phyloP scores from a whole-genome alignment of 2,113 vertebrate species.

The Eclectus roratus region DNA sequence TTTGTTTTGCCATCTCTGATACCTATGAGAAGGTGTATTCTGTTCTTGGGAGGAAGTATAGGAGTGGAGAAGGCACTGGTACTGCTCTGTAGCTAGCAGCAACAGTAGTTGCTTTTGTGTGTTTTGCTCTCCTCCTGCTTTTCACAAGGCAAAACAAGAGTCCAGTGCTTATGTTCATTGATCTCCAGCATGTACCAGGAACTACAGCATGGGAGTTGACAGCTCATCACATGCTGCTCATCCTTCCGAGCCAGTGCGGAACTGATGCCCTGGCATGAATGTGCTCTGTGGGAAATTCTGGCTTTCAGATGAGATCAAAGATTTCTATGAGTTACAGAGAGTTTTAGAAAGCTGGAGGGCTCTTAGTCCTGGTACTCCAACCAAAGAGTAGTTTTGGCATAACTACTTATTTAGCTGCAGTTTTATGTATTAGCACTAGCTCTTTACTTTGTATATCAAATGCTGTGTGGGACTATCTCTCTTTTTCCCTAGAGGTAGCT shows the following conservation, averaged over 20 bases:
- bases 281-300: neutral
- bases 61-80: neutral
- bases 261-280: neutral
- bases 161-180: neutral
- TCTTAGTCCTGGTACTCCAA: neutral
- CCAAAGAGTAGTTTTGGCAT: neutral
- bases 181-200: neutral
- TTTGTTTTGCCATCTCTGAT: neutral
- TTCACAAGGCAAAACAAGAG: neutral
- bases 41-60: neutral
- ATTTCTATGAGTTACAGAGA: neutral
- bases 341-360: neutral
- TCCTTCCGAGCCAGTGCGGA: neutral
- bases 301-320: neutral
- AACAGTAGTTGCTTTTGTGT: neutral
- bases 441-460: neutral
- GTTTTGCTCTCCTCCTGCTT: neutral
- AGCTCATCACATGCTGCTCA: neutral
- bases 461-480: neutral
- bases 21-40: neutral
- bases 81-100: neutral
- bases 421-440: neutral
- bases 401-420: neutral
- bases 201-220: neutral
- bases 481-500: neutral